Conservation (phyloP, 2,797 vertebrate genomes). For the Cephalopachus bancanus region DNA sequence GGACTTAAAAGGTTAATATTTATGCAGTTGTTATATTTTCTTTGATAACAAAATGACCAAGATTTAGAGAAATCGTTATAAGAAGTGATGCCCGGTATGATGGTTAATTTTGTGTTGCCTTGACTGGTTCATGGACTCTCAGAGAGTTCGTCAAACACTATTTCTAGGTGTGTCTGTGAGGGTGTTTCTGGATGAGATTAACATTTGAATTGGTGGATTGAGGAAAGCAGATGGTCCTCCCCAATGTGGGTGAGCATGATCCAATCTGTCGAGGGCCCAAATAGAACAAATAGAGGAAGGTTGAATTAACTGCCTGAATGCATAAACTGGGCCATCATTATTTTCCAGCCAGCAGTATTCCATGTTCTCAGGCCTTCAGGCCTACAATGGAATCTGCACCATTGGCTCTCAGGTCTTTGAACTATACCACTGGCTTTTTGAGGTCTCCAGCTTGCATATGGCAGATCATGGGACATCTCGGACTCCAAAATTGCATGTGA, state of each 20-base stretch:
- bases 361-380: not conserved
- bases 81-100: not conserved
- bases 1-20: conserved; percentile 38
- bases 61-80: conserved; percentile 42
- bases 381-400: not conserved
- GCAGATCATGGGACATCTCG: not conserved
- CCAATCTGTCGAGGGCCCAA: not conserved
- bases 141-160: not conserved
- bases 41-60: conserved; percentile 48
- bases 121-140: not conserved
- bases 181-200: not conserved
- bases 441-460: not conserved
- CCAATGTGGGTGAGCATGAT: not conserved
- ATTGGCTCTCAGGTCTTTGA: not conserved
- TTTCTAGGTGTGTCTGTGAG: not conserved
- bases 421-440: not conserved
- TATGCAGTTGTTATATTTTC: conserved; percentile 47
- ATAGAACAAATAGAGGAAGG: not conserved
- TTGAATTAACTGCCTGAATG: not conserved
- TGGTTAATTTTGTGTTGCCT: not conserved
- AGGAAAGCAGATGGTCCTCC: not conserved
- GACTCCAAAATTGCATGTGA: not conserved
- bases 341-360: not conserved
- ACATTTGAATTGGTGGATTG: not conserved
- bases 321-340: not conserved